Base-by-base conservation (phyloP, 2,113 vertebrate species). In the Dromas ardeola region DNA sequence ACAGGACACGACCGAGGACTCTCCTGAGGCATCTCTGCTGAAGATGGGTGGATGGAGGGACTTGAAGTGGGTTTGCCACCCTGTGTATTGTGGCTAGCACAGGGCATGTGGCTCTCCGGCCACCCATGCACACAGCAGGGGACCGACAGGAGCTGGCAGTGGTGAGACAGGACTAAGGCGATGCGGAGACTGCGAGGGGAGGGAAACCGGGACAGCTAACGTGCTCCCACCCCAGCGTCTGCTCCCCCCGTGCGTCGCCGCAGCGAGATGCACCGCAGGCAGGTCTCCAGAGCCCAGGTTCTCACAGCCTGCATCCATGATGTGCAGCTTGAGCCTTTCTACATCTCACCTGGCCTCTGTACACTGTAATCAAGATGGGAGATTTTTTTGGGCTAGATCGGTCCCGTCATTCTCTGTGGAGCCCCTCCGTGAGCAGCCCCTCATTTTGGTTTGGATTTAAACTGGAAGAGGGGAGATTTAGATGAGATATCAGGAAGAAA, bases 91-190 rank as follows among this genome's bases (percentile, higher is more conserved):
- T 32, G 42, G 67, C 27, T 15, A 11, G 42, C 6, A 1, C 42
- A 20, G 36, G 49, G 56, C 22, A 8, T 6, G 26, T 1, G 1
- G 43, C 42, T 69, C 15, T 2, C 23, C 2, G 38, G 32, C 22
- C 4, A 1, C 38, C 3, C 0, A 5, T 1, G 18, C 2, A 2
- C 15, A 20, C 1, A 11, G 45, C 45, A 26, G 82, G 66, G 34
- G n/a, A 16, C n/a, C 4, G 1, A 11, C 12, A 7, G 18, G 15
- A 26, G 0, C 21, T 58, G 66, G 30, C 36, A 36, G 29, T 9
- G n/a, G 29, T 32, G 18, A 55, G 34, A 53, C 40, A 43, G 70
- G 58, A 56, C 38, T 20, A n/a, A 52, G 5, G 3, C 7, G 49
- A 23, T 5, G 11, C 27, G 45, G 27, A 40, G n/a, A 20, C 47